Conservation (phyloP, 2,113 vertebrate species). For the Eulacestoma nigropectus region DNA sequence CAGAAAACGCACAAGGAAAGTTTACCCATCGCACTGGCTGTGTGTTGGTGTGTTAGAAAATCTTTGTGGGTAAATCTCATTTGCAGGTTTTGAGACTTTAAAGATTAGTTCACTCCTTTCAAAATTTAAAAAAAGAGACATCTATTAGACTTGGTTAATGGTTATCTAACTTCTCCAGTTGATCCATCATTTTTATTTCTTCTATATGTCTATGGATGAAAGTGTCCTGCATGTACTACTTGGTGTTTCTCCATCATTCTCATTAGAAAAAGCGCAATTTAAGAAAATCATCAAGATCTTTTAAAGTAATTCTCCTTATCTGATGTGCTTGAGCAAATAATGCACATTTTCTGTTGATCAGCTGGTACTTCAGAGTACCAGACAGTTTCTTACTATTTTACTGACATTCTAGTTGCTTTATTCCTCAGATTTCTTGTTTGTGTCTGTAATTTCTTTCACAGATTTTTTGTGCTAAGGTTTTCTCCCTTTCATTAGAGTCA, state of each 20-base stretch:
- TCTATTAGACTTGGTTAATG: not conserved
- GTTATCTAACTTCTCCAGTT: not conserved
- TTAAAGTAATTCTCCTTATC: not conserved
- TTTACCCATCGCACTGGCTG: not conserved
- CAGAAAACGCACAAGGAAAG: not conserved
- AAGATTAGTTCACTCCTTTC: not conserved
- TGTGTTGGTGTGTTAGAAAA: not conserved
- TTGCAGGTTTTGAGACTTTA: not conserved
- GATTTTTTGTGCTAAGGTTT: not conserved
- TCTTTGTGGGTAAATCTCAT: not conserved
- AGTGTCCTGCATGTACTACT: not conserved
- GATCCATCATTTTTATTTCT: not conserved
- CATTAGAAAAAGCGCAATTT: not conserved
- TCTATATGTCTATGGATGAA: not conserved
- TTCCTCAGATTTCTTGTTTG: not conserved
- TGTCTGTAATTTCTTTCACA: constrained; percentile 6
- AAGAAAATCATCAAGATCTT: not conserved
- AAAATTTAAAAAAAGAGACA: not conserved
- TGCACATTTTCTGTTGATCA: not conserved
- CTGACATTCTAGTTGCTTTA: not conserved
- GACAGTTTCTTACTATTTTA: constrained; percentile 2
- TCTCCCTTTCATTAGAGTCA: constrained; percentile 35
- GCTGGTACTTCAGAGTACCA: not conserved
- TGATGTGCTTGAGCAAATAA: not conserved
- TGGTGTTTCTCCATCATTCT: not conserved